Evolutionary conservation across 2,888 invertebrate genomes (phyloP), one percentile per base, ranked within the genome.

Genomic region (Cenopis cana): DNA sequence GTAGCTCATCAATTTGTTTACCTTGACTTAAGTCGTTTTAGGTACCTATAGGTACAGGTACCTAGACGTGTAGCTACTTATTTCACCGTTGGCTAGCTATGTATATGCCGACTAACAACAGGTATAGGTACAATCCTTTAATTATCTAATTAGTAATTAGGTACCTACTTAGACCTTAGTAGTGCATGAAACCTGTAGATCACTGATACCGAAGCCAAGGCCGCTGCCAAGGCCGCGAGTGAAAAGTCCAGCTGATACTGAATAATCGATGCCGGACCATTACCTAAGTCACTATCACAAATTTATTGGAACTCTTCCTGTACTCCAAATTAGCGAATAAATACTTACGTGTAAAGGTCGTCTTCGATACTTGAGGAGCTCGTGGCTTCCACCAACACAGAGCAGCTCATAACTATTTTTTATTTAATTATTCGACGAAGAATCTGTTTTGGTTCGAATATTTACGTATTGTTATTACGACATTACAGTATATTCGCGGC

Each of bases 261-360:
- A 55, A 75, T 75, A 81, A 84, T 84, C 75, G 83, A 84, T 83
- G 76, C 74, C 55, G 66, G 68, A 75, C 76, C 75, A 74, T 75
- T 74, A 76, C 76, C 76, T 77, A 77, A 73, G 72, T 56, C 70
- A 71, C 70, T 70, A 66, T 54, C 46, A 46, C 46, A 46, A 46
- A 46, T 46, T n/a, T n/a, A 46, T 46, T n/a, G 5, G n/a, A 33
- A 46, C 12, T 18, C 2, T 24, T 12, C 10, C n/a, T 46, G 24
- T 41, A 17, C 6, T n/a, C 8, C 17, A 1, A 36, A 50, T 36
- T 50, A 50, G 18, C 38, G 18, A 52, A 18, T 46, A 24, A 60
- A 61, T 74, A 88, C 92, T 88, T 80, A 92, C 92, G 88, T 85
- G 76, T 92, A 91, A 1, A 89, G 75, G 70, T 91, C 91, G 71